Evolutionary conservation across 1,140 invertebrate genomes (phyloP), one percentile per base, ranked within the genome.

Genomic region (Eupeodes corollae): DNA sequence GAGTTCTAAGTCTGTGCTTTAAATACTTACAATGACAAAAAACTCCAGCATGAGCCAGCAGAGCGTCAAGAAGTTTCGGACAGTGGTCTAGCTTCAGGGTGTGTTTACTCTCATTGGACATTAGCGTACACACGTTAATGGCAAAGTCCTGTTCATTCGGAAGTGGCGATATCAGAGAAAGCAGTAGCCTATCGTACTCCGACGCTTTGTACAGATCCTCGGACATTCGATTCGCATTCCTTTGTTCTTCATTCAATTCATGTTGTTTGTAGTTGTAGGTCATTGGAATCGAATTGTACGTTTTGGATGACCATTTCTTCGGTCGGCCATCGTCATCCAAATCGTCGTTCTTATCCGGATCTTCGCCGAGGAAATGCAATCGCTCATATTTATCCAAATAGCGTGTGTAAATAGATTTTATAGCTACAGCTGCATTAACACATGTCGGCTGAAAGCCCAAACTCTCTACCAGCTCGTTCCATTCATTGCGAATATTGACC

Each of bases 61-160:
- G 73, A 48, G 91, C 83, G 53, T 90, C 87, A 40, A 98, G 68
- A 26, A 99, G 74, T 52, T 87, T 79, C 2, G 88, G 88, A 56
- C 84, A 86, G 52, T 88, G 83, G 26, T 82, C 79, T 21, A 98
- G 70, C 51, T 88, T 82, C 30, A 99, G 69, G 5, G 85, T 81
- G 59, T 93, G 88, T 44, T 87, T 86, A 32, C 89, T 88, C 63
- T 98, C 93, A 56, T 92, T 94, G 16, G 91, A 92, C 50, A 99
- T 73, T 42, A 99, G 73, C 0, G 91, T 95, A 67, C 92, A 96
- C 1, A 98, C 88, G 70, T 98, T 98, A 45, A 99, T 85, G 3
- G 93, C 93, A 73, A 98, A 94, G 67, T 98, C 94, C 64, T 98
- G 91, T 73, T 99, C 96, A 69, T 99, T 99, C 13, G 95, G 94